A percentile compares a stretch with the other conserved stretches of the same genome.
These are phyloP conservation scores for Phenganax stokvisi DNA, from an alignment of 92 coral and sea anemone species.

Conservation along the genomic window DNA sequence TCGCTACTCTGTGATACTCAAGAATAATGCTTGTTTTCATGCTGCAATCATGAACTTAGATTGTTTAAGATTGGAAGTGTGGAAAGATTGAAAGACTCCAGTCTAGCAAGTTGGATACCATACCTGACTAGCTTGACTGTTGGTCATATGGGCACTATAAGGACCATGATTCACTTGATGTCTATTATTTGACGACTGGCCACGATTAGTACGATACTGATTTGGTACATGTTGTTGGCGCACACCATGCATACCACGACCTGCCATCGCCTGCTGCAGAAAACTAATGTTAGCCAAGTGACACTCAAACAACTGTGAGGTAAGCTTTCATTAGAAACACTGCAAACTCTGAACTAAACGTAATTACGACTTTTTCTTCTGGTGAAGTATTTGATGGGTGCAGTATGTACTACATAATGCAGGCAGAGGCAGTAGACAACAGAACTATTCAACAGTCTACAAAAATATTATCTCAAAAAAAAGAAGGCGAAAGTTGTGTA, in stretches of 20 bases:
- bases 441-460: no score
- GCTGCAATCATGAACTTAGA: not conserved
- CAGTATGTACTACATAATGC: no score
- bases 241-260: constrained; percentile 76
- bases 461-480: no score
- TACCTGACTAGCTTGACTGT: constrained; percentile 99
- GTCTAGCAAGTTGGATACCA: not conserved
- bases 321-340: no score
- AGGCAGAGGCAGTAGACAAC: no score
- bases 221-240: constrained; percentile 63
- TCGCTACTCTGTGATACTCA: not conserved
- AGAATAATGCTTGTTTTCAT: no score
- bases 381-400: no score
- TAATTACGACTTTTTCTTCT: no score
- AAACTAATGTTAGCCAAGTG: not conserved
- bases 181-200: constrained; percentile 60
- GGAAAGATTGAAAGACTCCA: no score
- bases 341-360: no score
- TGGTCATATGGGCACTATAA: constrained; percentile 86
- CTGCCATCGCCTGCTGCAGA: constrained; percentile 59
- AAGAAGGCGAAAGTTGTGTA: no score
- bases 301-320: not conserved
- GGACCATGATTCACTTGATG: constrained; percentile 44
- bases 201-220: constrained; percentile 75
- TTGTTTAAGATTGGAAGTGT: not conserved